Percentiles rank a stretch among this genome's conserved stretches.
phyloP scores from a whole-genome alignment of 1,140 invertebrate species.

The Brachionus angularis region DNA sequence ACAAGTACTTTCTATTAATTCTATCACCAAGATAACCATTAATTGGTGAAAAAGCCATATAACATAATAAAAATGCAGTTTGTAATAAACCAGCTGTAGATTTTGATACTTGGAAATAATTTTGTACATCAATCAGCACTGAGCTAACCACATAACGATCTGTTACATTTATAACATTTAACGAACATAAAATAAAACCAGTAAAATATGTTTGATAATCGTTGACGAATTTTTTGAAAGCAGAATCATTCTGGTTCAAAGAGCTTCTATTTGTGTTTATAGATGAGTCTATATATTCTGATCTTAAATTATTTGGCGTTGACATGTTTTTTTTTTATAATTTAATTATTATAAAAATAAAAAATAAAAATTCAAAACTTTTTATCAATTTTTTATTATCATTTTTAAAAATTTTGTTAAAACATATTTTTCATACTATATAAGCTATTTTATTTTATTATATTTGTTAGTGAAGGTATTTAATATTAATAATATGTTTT shows the following conservation, averaged over 20 bases:
- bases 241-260: neutral
- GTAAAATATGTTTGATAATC: constrained; percentile 15
- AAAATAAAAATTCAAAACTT: too few species aligned
- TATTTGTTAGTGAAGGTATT: too few species aligned
- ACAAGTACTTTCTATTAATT: constrained; percentile 41
- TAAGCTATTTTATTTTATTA: too few species aligned
- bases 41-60: constrained; percentile 38
- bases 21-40: constrained; percentile 44
- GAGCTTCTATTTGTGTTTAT: too few species aligned
- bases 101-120: constrained; percentile 35
- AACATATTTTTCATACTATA: too few species aligned
- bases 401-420: too few species aligned
- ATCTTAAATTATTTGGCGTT: too few species aligned
- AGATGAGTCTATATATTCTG: too few species aligned
- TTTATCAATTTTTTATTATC: too few species aligned
- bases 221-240: neutral
- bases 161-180: constrained; percentile 23
- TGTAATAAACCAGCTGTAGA: constrained; percentile 42
- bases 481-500: too few species aligned
- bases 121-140: constrained; percentile 23
- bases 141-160: constrained; percentile 40
- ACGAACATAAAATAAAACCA: neutral
- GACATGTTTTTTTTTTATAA: too few species aligned
- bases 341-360: too few species aligned
- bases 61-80: constrained; percentile 27